Evolutionary conservation across 2,797 vertebrate species (phyloP).

Genomic region (Meriones psammophilus): DNA sequence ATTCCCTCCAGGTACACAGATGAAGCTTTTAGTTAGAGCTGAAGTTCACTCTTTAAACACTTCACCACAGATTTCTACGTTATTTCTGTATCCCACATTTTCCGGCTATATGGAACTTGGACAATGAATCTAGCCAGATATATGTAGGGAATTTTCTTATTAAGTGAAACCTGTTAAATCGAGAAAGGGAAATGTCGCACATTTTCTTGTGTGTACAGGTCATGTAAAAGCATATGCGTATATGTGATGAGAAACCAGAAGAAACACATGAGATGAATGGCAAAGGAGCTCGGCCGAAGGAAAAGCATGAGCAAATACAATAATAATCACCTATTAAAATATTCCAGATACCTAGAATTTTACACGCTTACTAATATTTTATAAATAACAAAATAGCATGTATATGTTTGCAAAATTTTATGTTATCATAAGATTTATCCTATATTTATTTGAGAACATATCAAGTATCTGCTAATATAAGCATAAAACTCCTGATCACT

Average conservation of each 20-base stretch:
- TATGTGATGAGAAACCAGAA: background rate
- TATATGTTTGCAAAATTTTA: no score
- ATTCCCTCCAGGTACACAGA: slow-evolving; percentile 24
- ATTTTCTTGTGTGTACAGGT: background rate
- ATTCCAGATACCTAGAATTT: background rate
- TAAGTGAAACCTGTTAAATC: background rate
- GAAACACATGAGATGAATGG: background rate
- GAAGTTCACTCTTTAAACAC: slow-evolving; percentile 9
- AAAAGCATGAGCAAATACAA: background rate
- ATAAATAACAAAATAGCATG: background rate
- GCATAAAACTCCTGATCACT: background rate
- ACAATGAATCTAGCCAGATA: background rate
- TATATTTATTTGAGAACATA: background rate
- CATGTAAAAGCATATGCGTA: background rate
- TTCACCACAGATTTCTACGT: background rate
- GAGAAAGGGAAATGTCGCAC: background rate
- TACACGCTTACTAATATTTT: background rate
- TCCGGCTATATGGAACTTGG: background rate
- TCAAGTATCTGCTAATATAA: background rate
- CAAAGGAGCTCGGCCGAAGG: background rate
- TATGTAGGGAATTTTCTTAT: background rate
- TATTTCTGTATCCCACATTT: background rate
- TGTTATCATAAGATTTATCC: background rate
- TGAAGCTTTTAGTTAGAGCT: slow-evolving; percentile 16
- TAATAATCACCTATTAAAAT: background rate